A percentile compares a stretch with the other conserved stretches of the same genome.
Conservation (phyloP, 2,113 vertebrate genomes). For the Leptocoma aspasia region DNA sequence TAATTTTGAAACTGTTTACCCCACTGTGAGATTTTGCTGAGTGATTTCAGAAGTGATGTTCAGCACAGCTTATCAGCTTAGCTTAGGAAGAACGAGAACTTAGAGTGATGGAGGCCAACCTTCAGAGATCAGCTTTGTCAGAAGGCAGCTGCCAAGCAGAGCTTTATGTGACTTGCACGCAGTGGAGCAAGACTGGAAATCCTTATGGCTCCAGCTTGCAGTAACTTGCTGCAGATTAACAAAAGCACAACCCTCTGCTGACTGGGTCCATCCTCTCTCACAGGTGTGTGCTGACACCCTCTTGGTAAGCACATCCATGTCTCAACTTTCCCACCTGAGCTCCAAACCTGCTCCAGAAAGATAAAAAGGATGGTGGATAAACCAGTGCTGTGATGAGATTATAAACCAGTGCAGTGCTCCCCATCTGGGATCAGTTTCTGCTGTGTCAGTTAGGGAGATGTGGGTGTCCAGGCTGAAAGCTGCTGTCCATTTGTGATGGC, state of each 20-base stretch:
- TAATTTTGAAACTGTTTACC: not conserved
- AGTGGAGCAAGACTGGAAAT: constrained; percentile 17
- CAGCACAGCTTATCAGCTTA: constrained; percentile 24
- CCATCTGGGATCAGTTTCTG: not conserved
- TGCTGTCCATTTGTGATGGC: not conserved
- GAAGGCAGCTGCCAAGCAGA: constrained; percentile 26
- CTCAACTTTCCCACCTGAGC: not conserved
- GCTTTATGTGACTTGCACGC: not conserved
- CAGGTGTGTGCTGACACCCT: not conserved
- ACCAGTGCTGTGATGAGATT: not conserved
- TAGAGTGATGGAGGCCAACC: not conserved
- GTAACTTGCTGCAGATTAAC: constrained; percentile 1
- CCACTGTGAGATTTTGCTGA: not conserved
- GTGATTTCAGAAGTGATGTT: not conserved
- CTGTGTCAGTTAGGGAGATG: not conserved
- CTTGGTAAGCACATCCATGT: not conserved
- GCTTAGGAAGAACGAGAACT: constrained; percentile 22
- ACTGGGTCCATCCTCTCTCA: fast-evolving
- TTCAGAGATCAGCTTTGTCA: constrained; percentile 34
- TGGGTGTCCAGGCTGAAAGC: not conserved
- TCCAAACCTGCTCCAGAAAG: not conserved
- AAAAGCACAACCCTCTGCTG: not conserved
- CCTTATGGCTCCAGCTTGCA: not conserved
- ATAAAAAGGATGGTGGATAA: not conserved
- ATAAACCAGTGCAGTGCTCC: not conserved